Evolutionary conservation across 2,797 vertebrate species (phyloP), one percentile per base, ranked within the genome.

Genomic region (Sebastiscus tertius): DNA sequence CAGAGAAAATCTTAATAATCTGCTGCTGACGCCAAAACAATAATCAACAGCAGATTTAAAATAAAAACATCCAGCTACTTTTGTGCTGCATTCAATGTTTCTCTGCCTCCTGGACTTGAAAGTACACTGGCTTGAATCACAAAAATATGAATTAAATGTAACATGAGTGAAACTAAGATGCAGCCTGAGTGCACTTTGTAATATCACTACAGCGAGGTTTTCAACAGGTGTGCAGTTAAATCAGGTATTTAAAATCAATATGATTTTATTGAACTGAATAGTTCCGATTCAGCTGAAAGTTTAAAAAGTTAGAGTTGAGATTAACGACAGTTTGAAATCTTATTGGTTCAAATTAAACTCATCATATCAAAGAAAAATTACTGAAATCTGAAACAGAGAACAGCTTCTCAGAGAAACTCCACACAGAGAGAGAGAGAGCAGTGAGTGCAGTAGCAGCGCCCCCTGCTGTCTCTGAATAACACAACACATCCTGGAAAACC

Each of bases 381-480:
- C 7, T 18, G 8, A 70, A 64, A 52, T 20, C 26, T 42, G n/a
- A 72, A 42, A 26, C 7, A 18, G 22, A 6, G 5, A 29, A 10
- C 5, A 39, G 8, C 3, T 36, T n/a, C 10, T 36, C 9, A 52
- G 29, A 27, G 14, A 13, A 66, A 58, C 72, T 8, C 13, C 33
- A 24, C 33, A 13, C 60, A 34, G 10, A n/a, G 31, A 33, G 4
- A 36, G 8, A 18, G 5, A 58, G 55, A 62, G 55, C 6, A 0
- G 29, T 75, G 52, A n/a, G 56, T 79, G 76, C 26, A 72, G 72
- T 76, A 69, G 54, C 76, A 84, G 80, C 84, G 2, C 77, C 82
- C 46, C 77, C 82, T 89, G 77, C 80, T 87, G 87, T 8, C 56
- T n/a, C 5, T 24, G 8, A 36, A 6, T 18, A 4, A 31, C 36